Evolutionary conservation across 2,797 vertebrate species (phyloP).

Genomic region (Falco rusticolus): DNA sequence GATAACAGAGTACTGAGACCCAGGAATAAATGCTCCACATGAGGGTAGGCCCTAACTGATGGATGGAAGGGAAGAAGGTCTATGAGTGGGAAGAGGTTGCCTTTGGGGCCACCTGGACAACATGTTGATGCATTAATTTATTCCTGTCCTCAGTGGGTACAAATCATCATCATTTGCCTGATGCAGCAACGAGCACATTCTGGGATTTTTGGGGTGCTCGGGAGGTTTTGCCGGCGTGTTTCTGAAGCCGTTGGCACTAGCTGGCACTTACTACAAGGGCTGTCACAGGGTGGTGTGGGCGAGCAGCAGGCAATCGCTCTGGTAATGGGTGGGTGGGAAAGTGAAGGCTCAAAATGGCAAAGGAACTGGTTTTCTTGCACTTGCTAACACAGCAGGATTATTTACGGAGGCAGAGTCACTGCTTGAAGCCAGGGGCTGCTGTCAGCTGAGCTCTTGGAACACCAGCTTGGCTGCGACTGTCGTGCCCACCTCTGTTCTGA

Average conservation of each 20-base stretch:
- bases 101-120: background rate
- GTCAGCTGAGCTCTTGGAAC: background rate
- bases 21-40: background rate
- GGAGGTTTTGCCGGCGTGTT: background rate
- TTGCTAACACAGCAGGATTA: background rate
- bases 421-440: background rate
- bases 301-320: background rate
- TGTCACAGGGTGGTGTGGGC: background rate
- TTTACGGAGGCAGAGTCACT: background rate
- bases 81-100: background rate
- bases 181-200: rapidly evolving
- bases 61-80: background rate
- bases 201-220: background rate
- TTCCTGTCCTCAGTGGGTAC: background rate
- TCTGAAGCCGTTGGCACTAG: background rate
- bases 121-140: background rate
- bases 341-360: background rate
- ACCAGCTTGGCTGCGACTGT: background rate
- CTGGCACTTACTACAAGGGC: background rate
- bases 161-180: background rate
- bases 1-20: background rate
- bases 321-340: background rate
- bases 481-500: background rate
- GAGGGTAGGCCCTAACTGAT: background rate
- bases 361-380: background rate